Evolutionary conservation across 2,113 vertebrate genomes (phyloP).

Genomic region (Poicephalus gulielmi): DNA sequence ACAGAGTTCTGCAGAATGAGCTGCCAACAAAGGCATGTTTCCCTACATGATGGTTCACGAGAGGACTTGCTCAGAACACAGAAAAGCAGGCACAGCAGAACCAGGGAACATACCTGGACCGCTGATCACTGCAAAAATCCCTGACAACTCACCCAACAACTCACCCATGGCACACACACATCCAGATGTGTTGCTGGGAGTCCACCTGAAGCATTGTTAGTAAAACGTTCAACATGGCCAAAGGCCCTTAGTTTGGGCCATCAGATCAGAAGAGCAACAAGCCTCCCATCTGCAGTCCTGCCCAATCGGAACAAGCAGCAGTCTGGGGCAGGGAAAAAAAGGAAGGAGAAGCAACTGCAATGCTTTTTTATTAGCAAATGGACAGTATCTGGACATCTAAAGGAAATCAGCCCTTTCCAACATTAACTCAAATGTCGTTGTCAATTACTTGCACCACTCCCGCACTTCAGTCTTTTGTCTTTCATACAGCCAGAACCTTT

Average conservation of each 20-base stretch:
- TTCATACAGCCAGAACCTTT: neutral
- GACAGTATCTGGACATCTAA: constrained; percentile 2
- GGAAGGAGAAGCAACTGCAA: neutral
- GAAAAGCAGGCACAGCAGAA: neutral
- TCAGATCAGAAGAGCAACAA: neutral
- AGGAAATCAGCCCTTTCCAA: constrained; percentile 30
- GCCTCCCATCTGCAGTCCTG: neutral
- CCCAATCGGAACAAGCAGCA: neutral
- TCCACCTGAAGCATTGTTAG: neutral
- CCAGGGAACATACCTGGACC: accelerated
- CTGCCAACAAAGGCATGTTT: neutral
- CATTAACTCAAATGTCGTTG: neutral
- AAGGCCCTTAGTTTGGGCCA: neutral
- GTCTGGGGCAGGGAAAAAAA: neutral
- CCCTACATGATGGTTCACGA: accelerated
- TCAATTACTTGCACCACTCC: neutral
- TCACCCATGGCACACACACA: too few species aligned
- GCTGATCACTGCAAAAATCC: neutral
- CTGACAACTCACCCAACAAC: accelerated
- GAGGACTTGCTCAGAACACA: neutral
- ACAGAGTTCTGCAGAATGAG: neutral
- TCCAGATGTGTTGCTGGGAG: neutral
- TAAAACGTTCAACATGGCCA: neutral
- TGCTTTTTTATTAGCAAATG: constrained; percentile 43
- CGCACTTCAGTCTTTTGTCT: neutral